Base-by-base conservation (phyloP, 64 coral and sea anemone genomes). In the Stylophora pistillata region DNA sequence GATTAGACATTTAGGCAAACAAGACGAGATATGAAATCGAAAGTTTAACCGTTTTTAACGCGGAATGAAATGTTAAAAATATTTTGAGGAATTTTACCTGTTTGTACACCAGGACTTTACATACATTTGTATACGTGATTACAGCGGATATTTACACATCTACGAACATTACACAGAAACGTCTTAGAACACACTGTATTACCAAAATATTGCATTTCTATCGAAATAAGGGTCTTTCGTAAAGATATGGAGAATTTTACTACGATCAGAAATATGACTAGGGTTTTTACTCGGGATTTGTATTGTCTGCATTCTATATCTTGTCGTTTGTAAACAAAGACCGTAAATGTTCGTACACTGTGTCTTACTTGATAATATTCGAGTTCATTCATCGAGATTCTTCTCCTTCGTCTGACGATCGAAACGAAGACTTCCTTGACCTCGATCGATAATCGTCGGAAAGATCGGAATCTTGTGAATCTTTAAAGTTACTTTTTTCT, bases 301-400 rank as follows among this genome's bases (percentile, higher is more conserved):
- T 41, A 84, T 70, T 26, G 80, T 84, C 52, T 17, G 21, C 20
- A 68, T 17, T 37, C 34, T 31, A 84, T 84, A 84, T 84, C 62
- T 37, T 60, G 16, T 53, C 59, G 80, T 84, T 84, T 84, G 80
- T 84, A 84, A 84, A 84, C 80, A 84, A 84, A 84, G 80, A 69
- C 80, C 61, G 80, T 47, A 47, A 47, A 47, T 47, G 37, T 47
- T 47, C 37, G 37, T 47, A 47, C 23, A 15, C 60, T 61, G 58
- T 14, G 53, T 52, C 61, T n/a, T 2, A 70, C 16, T 84, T 68
- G 62, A 70, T 75, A 73, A 71, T 87, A 74, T 87, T 87, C 63
- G 3, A 1, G 66, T 55, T 29, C 70, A 87, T 60, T 92, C 65
- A 92, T 77, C 90, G 90, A 7, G 90, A 92, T 31, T 91, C 81